These are phyloP conservation scores for Strongylocentrotus purpuratus DNA, from an alignment of 35 echinoderm and acorn worm genomes.

Conservation along the genomic window DNA sequence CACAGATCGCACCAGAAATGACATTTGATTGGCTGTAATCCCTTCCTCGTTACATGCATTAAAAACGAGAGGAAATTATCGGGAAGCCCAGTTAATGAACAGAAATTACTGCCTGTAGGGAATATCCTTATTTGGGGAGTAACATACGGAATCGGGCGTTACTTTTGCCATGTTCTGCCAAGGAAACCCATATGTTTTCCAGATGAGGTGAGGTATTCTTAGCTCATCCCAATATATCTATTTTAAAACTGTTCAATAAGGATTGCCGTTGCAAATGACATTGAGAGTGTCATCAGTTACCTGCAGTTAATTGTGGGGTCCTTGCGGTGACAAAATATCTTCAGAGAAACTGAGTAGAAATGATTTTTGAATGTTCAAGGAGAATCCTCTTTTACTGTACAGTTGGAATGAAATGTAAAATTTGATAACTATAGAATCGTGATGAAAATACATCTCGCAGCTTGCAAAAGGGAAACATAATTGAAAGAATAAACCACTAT, in stretches of 20 bases:
- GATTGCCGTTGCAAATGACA: background rate
- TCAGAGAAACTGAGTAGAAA: background rate
- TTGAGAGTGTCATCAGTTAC: background rate
- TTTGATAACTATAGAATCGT: too few species aligned
- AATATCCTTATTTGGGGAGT: background rate
- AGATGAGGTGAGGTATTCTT: background rate
- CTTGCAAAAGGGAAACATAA: too few species aligned
- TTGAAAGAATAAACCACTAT: too few species aligned
- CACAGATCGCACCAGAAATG: conserved; percentile 26
- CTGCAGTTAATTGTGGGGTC: background rate
- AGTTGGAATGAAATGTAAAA: too few species aligned
- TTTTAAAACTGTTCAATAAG: background rate
- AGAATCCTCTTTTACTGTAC: too few species aligned
- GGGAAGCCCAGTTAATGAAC: background rate
- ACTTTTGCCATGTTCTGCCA: background rate
- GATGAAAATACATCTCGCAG: too few species aligned
- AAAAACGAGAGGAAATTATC: conserved; percentile 19
- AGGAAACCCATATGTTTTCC: background rate
- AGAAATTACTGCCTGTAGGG: background rate
- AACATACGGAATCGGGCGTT: background rate
- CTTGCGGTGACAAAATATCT: background rate
- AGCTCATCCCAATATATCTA: background rate
- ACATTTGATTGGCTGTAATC: conserved; percentile 36
- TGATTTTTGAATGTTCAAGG: too few species aligned
- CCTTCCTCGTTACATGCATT: background rate